Conservation (phyloP, 1,140 invertebrate species). For the Conus betulinus region DNA sequence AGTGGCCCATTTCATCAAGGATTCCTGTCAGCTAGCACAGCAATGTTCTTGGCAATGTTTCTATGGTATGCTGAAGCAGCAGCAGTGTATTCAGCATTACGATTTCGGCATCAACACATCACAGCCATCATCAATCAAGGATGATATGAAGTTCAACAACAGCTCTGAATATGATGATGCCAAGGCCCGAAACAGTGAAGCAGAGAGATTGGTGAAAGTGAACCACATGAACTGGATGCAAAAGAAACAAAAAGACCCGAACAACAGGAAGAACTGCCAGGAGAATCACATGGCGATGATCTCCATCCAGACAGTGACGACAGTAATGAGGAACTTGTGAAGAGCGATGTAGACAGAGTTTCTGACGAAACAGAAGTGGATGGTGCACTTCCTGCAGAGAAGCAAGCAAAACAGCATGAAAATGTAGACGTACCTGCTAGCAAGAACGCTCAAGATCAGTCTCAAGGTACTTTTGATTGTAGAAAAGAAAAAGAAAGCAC, state of each 20-base stretch:
- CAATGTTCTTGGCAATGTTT: slow-evolving; percentile 3
- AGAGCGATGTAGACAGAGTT: background rate
- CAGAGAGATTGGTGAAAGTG: background rate
- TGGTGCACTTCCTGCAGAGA: background rate
- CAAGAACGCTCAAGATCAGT: background rate
- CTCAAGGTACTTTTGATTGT: background rate
- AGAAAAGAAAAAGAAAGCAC: slow-evolving; percentile 74
- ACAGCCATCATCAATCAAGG: background rate
- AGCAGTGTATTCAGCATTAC: slow-evolving; percentile 15
- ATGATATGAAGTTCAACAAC: background rate
- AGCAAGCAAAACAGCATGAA: background rate
- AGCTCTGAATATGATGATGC: background rate
- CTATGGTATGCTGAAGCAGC: background rate
- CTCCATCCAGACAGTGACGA: background rate
- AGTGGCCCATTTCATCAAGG: slow-evolving; percentile 78
- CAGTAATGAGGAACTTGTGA: background rate
- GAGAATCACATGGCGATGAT: background rate
- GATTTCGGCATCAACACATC: background rate
- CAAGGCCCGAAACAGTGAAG: background rate
- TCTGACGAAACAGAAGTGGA: slow-evolving; percentile 9
- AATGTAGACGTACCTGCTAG: background rate
- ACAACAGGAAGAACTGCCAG: background rate
- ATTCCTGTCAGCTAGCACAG: background rate
- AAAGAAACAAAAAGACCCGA: background rate
- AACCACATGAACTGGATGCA: background rate